Evolutionary conservation across 2,797 vertebrate genomes (phyloP).

Genomic region (Eulemur rubriventer): DNA sequence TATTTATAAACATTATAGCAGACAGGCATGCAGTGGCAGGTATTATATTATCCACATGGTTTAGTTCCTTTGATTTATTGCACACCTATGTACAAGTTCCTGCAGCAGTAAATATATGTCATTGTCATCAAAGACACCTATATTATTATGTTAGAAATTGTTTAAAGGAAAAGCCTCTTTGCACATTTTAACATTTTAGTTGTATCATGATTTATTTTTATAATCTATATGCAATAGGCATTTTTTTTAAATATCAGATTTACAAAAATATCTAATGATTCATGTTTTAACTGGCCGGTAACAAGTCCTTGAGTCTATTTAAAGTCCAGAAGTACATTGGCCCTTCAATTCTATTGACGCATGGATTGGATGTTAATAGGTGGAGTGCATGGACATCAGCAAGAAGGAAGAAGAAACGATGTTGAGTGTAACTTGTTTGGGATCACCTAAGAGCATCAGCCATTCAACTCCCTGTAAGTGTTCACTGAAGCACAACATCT

Average conservation of each 20-base stretch:
- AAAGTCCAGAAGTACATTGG: neutral
- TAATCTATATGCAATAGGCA: neutral
- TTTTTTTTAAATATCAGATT: neutral
- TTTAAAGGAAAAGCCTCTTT: neutral
- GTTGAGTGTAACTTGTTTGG: neutral
- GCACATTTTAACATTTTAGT: neutral
- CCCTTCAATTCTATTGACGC: neutral
- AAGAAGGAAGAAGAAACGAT: neutral
- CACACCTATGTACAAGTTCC: neutral
- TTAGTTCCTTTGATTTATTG: neutral
- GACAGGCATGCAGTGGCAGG: neutral
- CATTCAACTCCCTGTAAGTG: neutral
- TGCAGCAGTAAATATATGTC: neutral
- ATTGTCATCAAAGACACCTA: neutral
- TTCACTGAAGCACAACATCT: slow-evolving; percentile 47
- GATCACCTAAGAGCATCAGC: slow-evolving; percentile 1
- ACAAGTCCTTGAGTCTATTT: neutral
- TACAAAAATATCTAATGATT: neutral
- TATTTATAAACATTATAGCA: neutral
- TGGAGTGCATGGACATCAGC: neutral
- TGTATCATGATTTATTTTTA: neutral
- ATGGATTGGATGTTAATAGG: neutral
- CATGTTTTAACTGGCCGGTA: neutral
- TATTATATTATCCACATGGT: neutral
- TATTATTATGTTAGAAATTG: neutral